Evolutionary conservation across 1,140 invertebrate genomes (phyloP), one percentile per base, ranked within the genome.

Genomic region (Sycophila sp.): DNA sequence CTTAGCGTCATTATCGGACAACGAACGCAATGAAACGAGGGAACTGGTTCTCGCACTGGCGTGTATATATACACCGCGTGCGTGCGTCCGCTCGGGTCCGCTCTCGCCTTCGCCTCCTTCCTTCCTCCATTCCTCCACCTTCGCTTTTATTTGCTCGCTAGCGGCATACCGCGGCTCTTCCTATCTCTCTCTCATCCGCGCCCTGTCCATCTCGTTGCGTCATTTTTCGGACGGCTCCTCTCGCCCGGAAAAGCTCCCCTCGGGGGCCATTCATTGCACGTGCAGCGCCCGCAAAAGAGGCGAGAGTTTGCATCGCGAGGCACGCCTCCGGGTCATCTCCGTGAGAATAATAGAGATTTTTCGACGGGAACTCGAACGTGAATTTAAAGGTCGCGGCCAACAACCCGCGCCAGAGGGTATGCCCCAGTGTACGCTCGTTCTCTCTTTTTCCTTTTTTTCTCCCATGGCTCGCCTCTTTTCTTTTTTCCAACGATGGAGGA

Each of bases 1-100:
- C 81, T 85, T 85, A 83, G 84, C 85, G 80, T 86, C 85, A 86
- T 86, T 86, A 86, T 86, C 85, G 85, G 85, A 85, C 85, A 86
- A 86, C 83, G 85, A 86, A 85, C 85, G 85, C 83, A 85, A 86
- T 85, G 83, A 86, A 85, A 85, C 81, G 83, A 83, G 82, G 82
- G 83, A 86, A 86, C 85, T 86, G 85, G 85, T 86, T 86, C 85
- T 85, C 67, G 60, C 77, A 71, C 77, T 78, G 80, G 26, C n/a
- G 3, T 56, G 11, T 32, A 15, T 32, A 51, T 22, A 22, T 8
- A 51, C 24, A 24, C n/a, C 40, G 40, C 13, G 47, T 13, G 19
- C 19, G 19, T 26, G 4, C 13, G 3, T 13, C 24, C 11, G 47
- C 40, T 8, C 11, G 13, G 17, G 4, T 26, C 47, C 47, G 5